Evolutionary conservation across 2,888 invertebrate species (phyloP), one percentile per base, ranked within the genome.

Genomic region (Meiosimyza platycephala): DNA sequence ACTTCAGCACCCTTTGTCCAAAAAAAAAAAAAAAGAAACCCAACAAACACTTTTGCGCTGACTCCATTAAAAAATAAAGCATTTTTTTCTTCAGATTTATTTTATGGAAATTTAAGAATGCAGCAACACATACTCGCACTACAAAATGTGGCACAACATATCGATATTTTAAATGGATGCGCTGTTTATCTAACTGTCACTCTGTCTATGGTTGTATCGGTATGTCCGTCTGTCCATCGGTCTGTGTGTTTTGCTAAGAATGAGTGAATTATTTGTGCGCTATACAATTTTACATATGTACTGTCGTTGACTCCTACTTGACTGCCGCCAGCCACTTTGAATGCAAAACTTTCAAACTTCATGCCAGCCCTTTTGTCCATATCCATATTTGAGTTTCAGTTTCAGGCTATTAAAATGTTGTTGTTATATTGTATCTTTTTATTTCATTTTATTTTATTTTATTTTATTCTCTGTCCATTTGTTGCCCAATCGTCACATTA

Each of bases 401-500:
- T 57, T 57, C 28, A 12, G 7, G 15, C 57, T 18, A 57, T 57
- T 57, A 57, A 57, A 57, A 57, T 13, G 13, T 15, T 40, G 40
- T 40, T 40, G 40, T 9, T 9, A 40, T 40, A 40, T 40, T 28
- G 22, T 28, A 57, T 57, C 22, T 57, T 66, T 66, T 28, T 22
- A n/a, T n/a, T n/a, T n/a, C 22, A 22, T 1, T 22, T 22, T 22
- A 22, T 22, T 22, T 52, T 54, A 66, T 66, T 66, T 22, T 22
- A 50, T 66, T 66, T 22, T 22, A 50, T 64, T 54, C 28, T 54
- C 52, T 40, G 9, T 40, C 40, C 40, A 40, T 40, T 51, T 71
- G 66, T 60, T 67, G 60, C 48, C 60, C 71, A 73, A 67, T 73
- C 71, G 63, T 73, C 60, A 51, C 60, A 66, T 73, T 65, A 63